phyloP scores from a whole-genome alignment of 1,140 invertebrate genomes.

The Parapsyche elsis region DNA sequence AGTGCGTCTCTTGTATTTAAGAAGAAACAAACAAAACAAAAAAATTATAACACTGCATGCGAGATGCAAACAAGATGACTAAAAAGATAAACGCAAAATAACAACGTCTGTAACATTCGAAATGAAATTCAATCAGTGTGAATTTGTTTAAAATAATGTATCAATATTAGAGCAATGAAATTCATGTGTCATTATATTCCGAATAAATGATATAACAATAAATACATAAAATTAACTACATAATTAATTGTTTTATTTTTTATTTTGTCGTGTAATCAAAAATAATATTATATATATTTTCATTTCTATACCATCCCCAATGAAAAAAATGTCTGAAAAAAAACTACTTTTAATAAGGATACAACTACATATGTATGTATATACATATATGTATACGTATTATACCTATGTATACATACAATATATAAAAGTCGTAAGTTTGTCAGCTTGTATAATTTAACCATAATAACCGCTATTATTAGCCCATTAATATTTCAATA shows the following conservation, averaged over 20 bases:
- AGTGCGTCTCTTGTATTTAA: not conserved
- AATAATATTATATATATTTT: too few species aligned
- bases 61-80: not conserved
- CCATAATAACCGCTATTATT: too few species aligned
- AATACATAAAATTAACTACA: constrained; percentile 21
- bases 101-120: not conserved
- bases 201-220: constrained; percentile 33
- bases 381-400: too few species aligned
- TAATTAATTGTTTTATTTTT: not conserved
- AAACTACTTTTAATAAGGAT: too few species aligned
- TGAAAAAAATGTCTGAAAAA: too few species aligned
- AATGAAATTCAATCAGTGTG: not conserved
- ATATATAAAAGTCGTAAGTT: too few species aligned
- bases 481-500: too few species aligned
- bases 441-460: too few species aligned
- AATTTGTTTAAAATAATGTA: constrained; percentile 23
- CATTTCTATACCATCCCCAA: too few species aligned
- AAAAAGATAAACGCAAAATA: not conserved
- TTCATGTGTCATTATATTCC: constrained; percentile 37
- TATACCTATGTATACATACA: too few species aligned
- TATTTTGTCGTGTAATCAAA: not conserved
- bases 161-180: constrained; percentile 40
- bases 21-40: not conserved
- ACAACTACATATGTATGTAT: too few species aligned
- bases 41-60: not conserved